Conservation (phyloP, 2,888 invertebrate genomes). For the Mythimna pallens region DNA sequence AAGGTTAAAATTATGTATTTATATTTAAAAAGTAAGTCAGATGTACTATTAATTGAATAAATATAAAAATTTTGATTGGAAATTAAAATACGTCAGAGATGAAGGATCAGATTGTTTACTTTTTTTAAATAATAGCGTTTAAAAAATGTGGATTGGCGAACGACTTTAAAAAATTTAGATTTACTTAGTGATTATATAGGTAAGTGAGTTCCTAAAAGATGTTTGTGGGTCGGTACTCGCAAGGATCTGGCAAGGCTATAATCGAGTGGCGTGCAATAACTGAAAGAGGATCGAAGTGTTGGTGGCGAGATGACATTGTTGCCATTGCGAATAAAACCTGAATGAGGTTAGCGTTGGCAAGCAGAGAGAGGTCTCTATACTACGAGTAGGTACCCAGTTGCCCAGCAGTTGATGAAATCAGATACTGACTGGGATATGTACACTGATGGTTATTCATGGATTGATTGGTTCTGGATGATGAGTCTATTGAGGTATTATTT, state of each 20-base stretch:
- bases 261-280: neutral
- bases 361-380: neutral
- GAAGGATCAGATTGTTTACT: too few relatives aligned
- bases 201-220: too few relatives aligned
- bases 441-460: too few relatives aligned
- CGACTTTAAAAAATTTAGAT: too few relatives aligned
- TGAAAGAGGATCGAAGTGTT: neutral
- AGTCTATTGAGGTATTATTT: conserved; percentile 15
- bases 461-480: too few relatives aligned
- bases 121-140: too few relatives aligned
- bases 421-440: too few relatives aligned
- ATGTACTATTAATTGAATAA: neutral
- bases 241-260: neutral
- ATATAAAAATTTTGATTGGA: neutral
- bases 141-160: too few relatives aligned
- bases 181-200: neutral
- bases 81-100: neutral
- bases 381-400: neutral
- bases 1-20: neutral
- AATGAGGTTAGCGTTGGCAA: neutral
- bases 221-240: neutral
- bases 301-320: neutral
- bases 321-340: too few relatives aligned
- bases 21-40: neutral
- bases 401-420: neutral